phyloP scores from a whole-genome alignment of 2,797 vertebrate species.

The Falco columbarius region DNA sequence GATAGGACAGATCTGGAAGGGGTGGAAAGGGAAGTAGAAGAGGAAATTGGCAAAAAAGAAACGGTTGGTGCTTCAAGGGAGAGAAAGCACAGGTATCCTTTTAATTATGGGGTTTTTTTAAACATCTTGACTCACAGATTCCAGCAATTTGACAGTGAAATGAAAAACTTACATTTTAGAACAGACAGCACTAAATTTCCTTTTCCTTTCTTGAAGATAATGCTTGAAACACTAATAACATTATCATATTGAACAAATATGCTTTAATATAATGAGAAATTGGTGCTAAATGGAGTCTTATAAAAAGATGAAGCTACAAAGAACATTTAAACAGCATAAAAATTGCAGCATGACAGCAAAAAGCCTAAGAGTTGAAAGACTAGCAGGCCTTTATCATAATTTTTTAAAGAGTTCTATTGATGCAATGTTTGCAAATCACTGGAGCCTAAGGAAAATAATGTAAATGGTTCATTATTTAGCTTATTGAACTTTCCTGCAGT shows the following conservation, averaged over 20 bases:
- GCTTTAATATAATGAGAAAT: constrained; percentile 8
- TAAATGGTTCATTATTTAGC: constrained; percentile 85
- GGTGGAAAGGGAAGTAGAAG: neutral
- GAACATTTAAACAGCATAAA: constrained; percentile 16
- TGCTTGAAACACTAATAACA: constrained; percentile 3
- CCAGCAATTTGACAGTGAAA: neutral
- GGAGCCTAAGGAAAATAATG: constrained; percentile 80
- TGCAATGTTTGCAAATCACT: constrained; percentile 79
- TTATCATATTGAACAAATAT: neutral
- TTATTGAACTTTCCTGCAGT: constrained; percentile 80
- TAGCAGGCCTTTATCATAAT: constrained; percentile 86
- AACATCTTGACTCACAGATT: neutral
- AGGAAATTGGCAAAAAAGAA: neutral
- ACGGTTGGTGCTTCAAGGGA: neutral
- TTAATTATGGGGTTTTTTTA: neutral
- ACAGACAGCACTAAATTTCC: neutral
- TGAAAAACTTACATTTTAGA: neutral
- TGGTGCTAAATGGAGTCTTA: neutral
- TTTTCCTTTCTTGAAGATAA: constrained; percentile 4
- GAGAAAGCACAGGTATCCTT: neutral
- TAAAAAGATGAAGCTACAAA: constrained; percentile 20
- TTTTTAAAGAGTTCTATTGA: constrained; percentile 85
- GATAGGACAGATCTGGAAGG: neutral
- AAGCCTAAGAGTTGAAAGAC: constrained; percentile 55
- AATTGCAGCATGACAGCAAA: constrained; percentile 7